Conservation (phyloP, 2,797 vertebrate species). For the Micrastur ruficollis region DNA sequence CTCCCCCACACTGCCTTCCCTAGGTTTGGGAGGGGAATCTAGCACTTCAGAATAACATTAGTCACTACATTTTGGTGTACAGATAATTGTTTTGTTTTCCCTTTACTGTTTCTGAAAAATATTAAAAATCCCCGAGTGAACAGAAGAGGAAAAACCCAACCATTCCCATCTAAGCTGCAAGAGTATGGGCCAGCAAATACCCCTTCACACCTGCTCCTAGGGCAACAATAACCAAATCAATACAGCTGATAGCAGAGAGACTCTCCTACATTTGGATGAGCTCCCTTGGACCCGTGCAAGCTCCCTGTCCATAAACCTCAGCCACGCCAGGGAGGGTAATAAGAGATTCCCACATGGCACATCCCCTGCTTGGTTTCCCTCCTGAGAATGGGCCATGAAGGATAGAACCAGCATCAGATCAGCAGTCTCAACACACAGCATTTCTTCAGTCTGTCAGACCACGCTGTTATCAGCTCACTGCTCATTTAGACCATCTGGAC, state of each 20-base stretch:
- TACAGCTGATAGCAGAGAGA: neutral
- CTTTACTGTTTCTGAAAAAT: neutral
- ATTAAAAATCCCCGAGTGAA: neutral
- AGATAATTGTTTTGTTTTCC: neutral
- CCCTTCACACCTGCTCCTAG: neutral
- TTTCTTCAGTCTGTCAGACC: neutral
- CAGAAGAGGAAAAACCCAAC: neutral
- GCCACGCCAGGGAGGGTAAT: neutral
- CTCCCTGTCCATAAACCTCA: neutral
- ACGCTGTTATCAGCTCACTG: neutral
- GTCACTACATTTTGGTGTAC: neutral
- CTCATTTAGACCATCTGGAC: neutral
- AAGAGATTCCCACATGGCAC: neutral
- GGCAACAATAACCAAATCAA: neutral
- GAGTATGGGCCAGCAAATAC: neutral
- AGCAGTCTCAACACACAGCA: neutral
- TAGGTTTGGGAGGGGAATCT: neutral
- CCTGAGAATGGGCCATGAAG: rapidly evolving
- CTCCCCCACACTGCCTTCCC: neutral
- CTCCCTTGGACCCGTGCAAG: neutral
- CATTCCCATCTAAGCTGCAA: neutral
- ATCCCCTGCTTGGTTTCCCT: neutral
- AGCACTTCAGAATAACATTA: neutral
- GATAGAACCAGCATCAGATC: neutral
- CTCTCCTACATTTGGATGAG: neutral